Evolutionary conservation across 30 jellyfish, hydroid and myxozoan genomes (phyloP).

Genomic region (Nemopilema nomurai): DNA sequence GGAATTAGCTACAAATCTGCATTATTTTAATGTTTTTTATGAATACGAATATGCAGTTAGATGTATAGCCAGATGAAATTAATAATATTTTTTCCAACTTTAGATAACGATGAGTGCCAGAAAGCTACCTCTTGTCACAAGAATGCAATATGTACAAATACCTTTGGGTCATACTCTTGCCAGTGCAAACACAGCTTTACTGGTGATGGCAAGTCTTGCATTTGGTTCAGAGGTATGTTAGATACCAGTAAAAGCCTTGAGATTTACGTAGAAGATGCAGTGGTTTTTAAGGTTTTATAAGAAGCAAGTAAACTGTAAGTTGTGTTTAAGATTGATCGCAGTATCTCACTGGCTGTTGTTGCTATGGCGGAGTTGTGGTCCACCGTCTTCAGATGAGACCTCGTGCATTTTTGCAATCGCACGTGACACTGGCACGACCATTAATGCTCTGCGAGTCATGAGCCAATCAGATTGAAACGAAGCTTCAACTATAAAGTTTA

Average conservation of each 20-base stretch:
- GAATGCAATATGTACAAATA: conserved; percentile 79
- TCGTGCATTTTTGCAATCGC: too few relatives aligned
- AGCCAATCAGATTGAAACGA: too few relatives aligned
- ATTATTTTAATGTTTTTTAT: too few relatives aligned
- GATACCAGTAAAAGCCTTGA: not conserved
- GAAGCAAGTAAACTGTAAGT: not conserved
- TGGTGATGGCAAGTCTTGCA: conserved; percentile 91
- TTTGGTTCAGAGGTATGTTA: conserved; percentile 84
- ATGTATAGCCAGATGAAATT: too few relatives aligned
- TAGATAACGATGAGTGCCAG: conserved; percentile 79
- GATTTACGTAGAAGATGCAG: not conserved
- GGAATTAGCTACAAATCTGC: too few relatives aligned
- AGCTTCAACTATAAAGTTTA: too few relatives aligned
- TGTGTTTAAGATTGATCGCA: not conserved
- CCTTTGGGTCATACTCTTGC: conserved; percentile 76
- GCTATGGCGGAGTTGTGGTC: too few relatives aligned
- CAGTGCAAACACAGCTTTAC: conserved; percentile 76
- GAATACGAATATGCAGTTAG: too few relatives aligned
- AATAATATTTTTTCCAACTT: not conserved
- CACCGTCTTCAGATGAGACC: too few relatives aligned
- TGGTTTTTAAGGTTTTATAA: not conserved
- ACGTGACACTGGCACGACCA: too few relatives aligned
- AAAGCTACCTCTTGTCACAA: conserved; percentile 57
- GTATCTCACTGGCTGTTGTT: too few relatives aligned
- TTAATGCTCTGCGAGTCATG: too few relatives aligned